A percentile compares a stretch with the other conserved stretches of the same genome.
Evolutionary conservation across 2,113 vertebrate species (phyloP).

Genomic region (Buteo buteo): DNA sequence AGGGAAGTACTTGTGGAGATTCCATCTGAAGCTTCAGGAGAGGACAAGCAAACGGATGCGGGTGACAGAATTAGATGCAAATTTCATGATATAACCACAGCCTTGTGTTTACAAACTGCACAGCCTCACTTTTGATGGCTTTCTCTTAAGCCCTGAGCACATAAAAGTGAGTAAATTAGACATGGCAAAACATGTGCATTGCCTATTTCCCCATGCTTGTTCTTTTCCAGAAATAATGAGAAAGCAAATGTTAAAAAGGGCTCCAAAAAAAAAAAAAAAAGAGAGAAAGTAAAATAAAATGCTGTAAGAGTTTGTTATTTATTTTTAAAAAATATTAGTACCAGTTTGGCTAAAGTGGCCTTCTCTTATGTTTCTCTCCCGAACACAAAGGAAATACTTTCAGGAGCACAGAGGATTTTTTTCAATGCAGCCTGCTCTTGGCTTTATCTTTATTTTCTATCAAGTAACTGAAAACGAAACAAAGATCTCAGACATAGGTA

Average conservation of each 20-base stretch:
- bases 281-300: not conserved
- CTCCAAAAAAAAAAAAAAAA: not conserved
- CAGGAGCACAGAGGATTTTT: not conserved
- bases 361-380: not conserved
- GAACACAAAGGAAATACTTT: conserved; percentile 8
- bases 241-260: not conserved
- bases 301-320: not conserved
- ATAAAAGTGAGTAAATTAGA: not conserved
- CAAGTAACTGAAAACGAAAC: conserved; percentile 33
- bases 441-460: conserved; percentile 60
- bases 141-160: not conserved
- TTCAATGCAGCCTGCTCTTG: not conserved
- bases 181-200: not conserved
- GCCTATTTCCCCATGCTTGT: not conserved
- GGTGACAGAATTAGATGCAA: not conserved
- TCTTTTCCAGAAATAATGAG: not conserved
- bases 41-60: not conserved
- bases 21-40: not conserved
- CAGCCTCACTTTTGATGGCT: not conserved
- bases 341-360: not conserved
- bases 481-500: conserved; percentile 47
- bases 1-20: not conserved
- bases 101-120: not conserved
- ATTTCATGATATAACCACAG: not conserved
- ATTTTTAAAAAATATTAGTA: not conserved